phyloP scores from a whole-genome alignment of 2,113 vertebrate species.

The Ciconia boyciana region DNA sequence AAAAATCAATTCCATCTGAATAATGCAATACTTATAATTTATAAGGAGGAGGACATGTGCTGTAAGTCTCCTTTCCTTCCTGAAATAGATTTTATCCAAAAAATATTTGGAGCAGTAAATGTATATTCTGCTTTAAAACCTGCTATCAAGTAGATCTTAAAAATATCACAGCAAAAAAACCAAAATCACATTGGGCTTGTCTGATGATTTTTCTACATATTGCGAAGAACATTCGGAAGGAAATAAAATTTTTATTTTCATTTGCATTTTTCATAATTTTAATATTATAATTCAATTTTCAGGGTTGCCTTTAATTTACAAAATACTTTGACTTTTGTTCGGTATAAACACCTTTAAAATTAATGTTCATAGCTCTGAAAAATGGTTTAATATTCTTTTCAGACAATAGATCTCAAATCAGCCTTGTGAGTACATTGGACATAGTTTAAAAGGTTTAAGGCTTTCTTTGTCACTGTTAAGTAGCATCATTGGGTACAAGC shows the following conservation, averaged over 20 bases:
- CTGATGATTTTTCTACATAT: neutral
- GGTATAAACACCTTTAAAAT: neutral
- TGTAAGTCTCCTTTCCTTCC: neutral
- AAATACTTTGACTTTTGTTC: neutral
- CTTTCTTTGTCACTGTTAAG: constrained; percentile 26
- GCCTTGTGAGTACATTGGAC: neutral
- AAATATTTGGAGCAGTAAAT: neutral
- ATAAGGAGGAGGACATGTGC: neutral
- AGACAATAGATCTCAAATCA: neutral
- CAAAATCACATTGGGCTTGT: neutral
- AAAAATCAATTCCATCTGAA: neutral
- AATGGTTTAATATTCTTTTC: neutral
- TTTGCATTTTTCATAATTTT: neutral
- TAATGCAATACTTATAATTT: neutral
- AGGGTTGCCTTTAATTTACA: neutral
- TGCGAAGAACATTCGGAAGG: neutral
- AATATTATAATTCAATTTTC: neutral
- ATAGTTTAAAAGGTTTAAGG: neutral
- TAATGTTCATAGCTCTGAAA: neutral
- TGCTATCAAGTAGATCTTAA: neutral
- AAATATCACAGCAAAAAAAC: neutral
- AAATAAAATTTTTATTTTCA: neutral
- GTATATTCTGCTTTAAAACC: neutral
- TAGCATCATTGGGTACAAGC: neutral
- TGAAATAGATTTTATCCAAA: neutral